Percentiles rank a stretch among this genome's conserved stretches.
Evolutionary conservation across 1,140 invertebrate species (phyloP).

Genomic region (Conopomorpha cramerella): DNA sequence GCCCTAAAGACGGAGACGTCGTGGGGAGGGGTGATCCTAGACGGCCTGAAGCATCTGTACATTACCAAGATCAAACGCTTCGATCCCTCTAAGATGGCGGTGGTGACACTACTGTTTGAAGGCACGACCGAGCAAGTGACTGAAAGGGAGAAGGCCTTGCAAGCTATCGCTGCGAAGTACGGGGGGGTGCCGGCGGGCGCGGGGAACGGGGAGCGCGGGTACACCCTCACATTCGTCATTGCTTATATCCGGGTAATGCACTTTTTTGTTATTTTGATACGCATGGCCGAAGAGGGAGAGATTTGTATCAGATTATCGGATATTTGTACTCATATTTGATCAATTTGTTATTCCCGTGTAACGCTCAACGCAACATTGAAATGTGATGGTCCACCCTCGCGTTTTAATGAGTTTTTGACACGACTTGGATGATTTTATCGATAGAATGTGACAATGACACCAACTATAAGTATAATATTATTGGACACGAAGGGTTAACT

Average conservation of each 20-base stretch:
- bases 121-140: slow-evolving; percentile 74
- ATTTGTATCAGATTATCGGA: too few relatives aligned
- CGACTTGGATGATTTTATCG: too few relatives aligned
- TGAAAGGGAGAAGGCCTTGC: slow-evolving; percentile 77
- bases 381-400: too few relatives aligned
- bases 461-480: too few relatives aligned
- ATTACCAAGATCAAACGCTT: slow-evolving; percentile 91
- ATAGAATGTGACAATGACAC: too few relatives aligned
- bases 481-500: too few relatives aligned
- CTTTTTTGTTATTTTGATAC: too few relatives aligned
- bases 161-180: slow-evolving; percentile 75
- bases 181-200: slow-evolving; percentile 88
- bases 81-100: slow-evolving; percentile 80
- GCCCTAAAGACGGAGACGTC: slow-evolving; percentile 78
- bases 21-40: slow-evolving; percentile 74
- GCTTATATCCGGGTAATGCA: slow-evolving; percentile 94
- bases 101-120: slow-evolving; percentile 94
- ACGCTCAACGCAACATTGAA: too few relatives aligned
- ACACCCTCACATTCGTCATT: slow-evolving; percentile 97
- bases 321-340: too few relatives aligned
- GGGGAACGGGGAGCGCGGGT: slow-evolving; percentile 92
- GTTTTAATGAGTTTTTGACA: too few relatives aligned
- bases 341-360: too few relatives aligned
- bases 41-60: slow-evolving; percentile 87
- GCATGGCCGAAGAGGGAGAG: too few relatives aligned